phyloP scores from a whole-genome alignment of 2,797 vertebrate genomes.

The Melanotaenia pygmaea region DNA sequence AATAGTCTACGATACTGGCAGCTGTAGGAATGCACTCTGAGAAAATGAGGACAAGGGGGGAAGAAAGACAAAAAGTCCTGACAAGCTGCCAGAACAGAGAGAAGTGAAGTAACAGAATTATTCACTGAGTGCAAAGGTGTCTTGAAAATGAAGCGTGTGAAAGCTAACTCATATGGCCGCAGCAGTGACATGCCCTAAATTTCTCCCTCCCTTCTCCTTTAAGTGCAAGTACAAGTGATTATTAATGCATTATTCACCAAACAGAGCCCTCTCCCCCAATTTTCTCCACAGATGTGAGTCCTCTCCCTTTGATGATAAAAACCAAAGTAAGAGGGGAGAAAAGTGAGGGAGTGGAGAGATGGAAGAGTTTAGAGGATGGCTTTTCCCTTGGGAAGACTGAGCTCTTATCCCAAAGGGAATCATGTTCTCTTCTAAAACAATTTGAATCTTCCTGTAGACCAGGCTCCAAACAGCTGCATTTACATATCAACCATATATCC shows the following conservation, averaged over 20 bases:
- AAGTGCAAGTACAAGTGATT: constrained; percentile 64
- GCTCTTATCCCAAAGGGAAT: constrained; percentile 67
- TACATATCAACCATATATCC: constrained; percentile 66
- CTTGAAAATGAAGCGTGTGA: constrained; percentile 48
- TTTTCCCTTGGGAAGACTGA: constrained; percentile 62
- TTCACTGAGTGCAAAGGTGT: constrained; percentile 64
- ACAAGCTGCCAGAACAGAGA: constrained; percentile 59
- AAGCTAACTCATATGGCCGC: constrained; percentile 52
- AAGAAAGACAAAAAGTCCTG: constrained; percentile 34
- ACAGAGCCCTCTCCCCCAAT: constrained; percentile 64
- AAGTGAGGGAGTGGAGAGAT: constrained; percentile 61
- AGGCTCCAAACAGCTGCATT: constrained; percentile 57
- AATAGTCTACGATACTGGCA: constrained; percentile 57
- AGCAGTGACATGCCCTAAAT: constrained; percentile 62
- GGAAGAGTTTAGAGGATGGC: constrained; percentile 70
- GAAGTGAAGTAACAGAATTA: constrained; percentile 51
- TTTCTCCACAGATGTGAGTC: constrained; percentile 67
- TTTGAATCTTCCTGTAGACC: constrained; percentile 59
- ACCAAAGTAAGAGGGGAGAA: constrained; percentile 68
- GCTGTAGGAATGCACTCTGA: constrained; percentile 49
- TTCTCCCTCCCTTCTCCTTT: constrained; percentile 50
- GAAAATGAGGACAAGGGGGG: constrained; percentile 57
- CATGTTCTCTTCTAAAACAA: constrained; percentile 61
- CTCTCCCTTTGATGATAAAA: constrained; percentile 77
- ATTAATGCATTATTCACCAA: constrained; percentile 80